Evolutionary conservation across 2,888 invertebrate genomes (phyloP), one percentile per base, ranked within the genome.

Genomic region (Epirrhoe alternata): DNA sequence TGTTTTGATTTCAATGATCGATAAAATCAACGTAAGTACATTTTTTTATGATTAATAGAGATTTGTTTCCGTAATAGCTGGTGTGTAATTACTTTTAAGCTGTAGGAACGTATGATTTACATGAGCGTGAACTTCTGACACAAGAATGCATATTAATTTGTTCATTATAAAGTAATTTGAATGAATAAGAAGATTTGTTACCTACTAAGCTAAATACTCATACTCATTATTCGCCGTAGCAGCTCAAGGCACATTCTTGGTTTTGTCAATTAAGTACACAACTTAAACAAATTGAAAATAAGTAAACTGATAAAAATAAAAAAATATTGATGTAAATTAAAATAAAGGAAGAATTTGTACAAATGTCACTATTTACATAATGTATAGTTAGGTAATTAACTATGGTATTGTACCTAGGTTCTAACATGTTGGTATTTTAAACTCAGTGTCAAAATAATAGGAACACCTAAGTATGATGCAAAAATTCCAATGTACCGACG

Each of bases 1-100:
- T 51, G 67, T 52, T 64, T 57, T 38, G 61, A 58, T 52, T 69
- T 69, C 66, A 64, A 67, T 65, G 53, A 60, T 45, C 56, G 31
- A 54, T 64, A 17, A 51, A 60, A 58, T 42, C 17, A 24, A 55
- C 42, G 42, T 51, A 38, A 14, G 38, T 50, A 55, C 58, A 53
- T 61, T 61, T 56, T 67, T 64, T 58, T 35, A 31, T 10, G 42
- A 42, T 51, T 58, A 17, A 33, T 52, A 6, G 45, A 49, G 35
- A 60, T 61, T 52, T 14, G 47, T 42, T 58, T 63, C 50, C 47
- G 42, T 55, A 50, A 64, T 31, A 31, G 10, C 16, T 59, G 42
- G 51, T 62, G 56, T 30, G 30, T 61, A 7, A 49, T 45, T 61
- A 61, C 1, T 51, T 16, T 12, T 16, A 47, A 16, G 6, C 6